A percentile compares a stretch with the other conserved stretches of the same genome.
Evolutionary conservation across 2,113 vertebrate genomes (phyloP).

Genomic region (Centropus unirufus): DNA sequence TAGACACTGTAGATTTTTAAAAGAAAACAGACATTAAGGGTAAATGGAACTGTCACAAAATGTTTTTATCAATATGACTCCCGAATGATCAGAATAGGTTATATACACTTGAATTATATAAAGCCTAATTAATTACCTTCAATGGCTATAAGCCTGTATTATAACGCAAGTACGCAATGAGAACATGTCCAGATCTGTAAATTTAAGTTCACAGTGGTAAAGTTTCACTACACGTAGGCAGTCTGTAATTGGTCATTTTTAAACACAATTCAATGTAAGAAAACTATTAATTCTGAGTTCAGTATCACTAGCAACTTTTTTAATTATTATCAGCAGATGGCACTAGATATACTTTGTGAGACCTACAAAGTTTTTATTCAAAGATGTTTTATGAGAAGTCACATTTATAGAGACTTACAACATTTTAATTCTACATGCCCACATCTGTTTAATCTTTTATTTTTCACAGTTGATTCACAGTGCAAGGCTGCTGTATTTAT

Average conservation of each 20-base stretch:
- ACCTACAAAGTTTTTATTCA: neutral
- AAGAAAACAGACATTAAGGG: neutral
- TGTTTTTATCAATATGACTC: neutral
- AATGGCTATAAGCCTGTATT: neutral
- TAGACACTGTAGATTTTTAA: neutral
- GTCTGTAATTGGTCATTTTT: neutral
- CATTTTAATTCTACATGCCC: neutral
- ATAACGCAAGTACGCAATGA: neutral
- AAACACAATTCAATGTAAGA: neutral
- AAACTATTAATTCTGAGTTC: neutral
- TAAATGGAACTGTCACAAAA: neutral
- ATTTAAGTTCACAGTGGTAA: neutral
- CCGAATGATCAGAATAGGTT: neutral
- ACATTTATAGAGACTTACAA: neutral
- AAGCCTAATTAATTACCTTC: neutral
- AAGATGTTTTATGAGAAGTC: neutral
- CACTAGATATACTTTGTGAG: conserved; percentile 43
- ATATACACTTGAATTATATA: neutral
- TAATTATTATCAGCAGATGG: conserved; percentile 68
- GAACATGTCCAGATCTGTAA: neutral
- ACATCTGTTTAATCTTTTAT: neutral
- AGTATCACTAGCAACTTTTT: neutral
- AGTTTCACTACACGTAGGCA: neutral
- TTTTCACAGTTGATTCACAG: neutral
- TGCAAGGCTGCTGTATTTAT: neutral